Conservation (phyloP, 92 coral and sea anemone genomes). For the Umimayanthus chanpuru region DNA sequence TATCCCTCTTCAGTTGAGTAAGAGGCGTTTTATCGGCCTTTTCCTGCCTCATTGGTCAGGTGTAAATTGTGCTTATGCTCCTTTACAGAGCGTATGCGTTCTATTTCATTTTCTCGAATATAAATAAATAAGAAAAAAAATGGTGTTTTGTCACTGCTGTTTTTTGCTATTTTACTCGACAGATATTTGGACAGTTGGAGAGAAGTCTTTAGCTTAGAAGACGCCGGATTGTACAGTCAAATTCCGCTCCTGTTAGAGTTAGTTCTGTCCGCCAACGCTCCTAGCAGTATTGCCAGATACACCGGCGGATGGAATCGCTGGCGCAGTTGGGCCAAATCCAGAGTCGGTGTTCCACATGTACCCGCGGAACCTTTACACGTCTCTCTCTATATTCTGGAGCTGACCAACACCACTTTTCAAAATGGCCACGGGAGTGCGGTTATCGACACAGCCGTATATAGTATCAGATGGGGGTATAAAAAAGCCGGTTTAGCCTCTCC, state of each 20-base stretch:
- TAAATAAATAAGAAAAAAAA: no score
- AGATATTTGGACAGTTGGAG: conserved; percentile 44
- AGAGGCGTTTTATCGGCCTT: no score
- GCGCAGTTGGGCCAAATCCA: conserved; percentile 35
- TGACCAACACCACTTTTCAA: conserved; percentile 30
- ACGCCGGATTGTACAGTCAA: no score
- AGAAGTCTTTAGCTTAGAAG: conserved; percentile 23
- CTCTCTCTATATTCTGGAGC: conserved; percentile 36
- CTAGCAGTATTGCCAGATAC: conserved; percentile 31
- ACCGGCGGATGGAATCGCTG: conserved; percentile 44
- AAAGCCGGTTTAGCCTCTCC: conserved; percentile 48
- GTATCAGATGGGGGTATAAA: conserved; percentile 49
- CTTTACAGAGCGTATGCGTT: no score
- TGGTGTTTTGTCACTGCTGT: no score
- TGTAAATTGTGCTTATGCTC: no score
- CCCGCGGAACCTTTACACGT: conserved; percentile 18
- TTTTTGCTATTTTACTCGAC: conserved; percentile 25
- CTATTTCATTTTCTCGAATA: no score
- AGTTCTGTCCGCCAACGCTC: conserved; percentile 36
- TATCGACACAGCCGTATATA: conserved; percentile 51
- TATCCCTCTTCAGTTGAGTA: no score
- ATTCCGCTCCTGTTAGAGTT: conserved; percentile 38
- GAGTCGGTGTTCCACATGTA: conserved; percentile 26
- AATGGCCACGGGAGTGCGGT: conserved; percentile 12
- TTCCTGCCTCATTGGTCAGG: no score